phyloP scores from a whole-genome alignment of 2,797 vertebrate genomes.

The Lateolabrax maculatus region DNA sequence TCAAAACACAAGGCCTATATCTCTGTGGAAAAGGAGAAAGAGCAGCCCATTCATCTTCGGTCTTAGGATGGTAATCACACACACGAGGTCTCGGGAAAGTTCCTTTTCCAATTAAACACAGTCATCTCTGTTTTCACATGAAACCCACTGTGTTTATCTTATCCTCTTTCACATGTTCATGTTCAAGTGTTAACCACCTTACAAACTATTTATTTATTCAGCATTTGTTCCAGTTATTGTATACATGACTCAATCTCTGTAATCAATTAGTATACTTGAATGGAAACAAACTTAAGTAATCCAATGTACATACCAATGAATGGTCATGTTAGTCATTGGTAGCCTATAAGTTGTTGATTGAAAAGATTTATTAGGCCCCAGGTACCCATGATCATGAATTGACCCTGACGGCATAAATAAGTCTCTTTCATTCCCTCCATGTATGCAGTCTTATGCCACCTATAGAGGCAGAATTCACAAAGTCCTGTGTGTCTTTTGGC shows the following conservation, averaged over 20 bases:
- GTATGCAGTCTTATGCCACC: constrained; percentile 54
- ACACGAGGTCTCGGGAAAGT: constrained; percentile 41
- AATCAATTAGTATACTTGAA: constrained; percentile 30
- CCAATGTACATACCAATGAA: constrained; percentile 29
- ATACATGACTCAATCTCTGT: constrained; percentile 19
- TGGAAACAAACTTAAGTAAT: constrained; percentile 39
- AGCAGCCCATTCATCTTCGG: constrained; percentile 70
- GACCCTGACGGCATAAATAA: constrained; percentile 67
- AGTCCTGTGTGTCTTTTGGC: constrained; percentile 61
- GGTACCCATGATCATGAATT: constrained; percentile 66
- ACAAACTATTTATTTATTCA: constrained; percentile 21
- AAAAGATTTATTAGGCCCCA: constrained; percentile 61
- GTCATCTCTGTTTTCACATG: constrained; percentile 54
- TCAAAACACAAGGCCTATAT: constrained; percentile 70
- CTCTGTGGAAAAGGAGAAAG: constrained; percentile 63
- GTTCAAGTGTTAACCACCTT: not conserved
- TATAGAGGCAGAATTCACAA: constrained; percentile 61
- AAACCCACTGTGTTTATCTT: constrained; percentile 49
- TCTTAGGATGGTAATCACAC: constrained; percentile 43
- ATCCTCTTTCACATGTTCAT: constrained; percentile 32
- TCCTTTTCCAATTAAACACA: constrained; percentile 51
- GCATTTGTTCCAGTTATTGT: constrained; percentile 21
- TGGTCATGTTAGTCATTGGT: constrained; percentile 41
- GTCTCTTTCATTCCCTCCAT: constrained; percentile 72
- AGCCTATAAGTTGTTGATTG: constrained; percentile 44